Evolutionary conservation across 2,888 invertebrate genomes (phyloP), one percentile per base, ranked within the genome.

Genomic region (Trisateles emortualis): DNA sequence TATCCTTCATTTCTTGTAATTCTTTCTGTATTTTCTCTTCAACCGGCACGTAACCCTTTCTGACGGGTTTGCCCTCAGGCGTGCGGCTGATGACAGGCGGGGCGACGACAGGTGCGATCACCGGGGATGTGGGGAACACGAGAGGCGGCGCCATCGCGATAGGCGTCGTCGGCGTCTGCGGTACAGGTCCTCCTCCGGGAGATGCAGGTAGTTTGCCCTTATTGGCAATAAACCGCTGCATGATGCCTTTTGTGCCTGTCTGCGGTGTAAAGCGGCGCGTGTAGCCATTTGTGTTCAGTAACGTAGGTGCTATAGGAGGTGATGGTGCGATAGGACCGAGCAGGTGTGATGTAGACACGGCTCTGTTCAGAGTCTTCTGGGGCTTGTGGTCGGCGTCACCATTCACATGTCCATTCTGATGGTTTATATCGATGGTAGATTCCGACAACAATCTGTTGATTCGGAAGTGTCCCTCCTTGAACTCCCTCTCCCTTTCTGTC

Each of bases 21-120:
- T 98, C 98, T 61, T 95, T 95, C 77, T 97, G 96, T 72, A 98
- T 98, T 86, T 97, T 97, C 74, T 97, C 96, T 81, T 98, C 97
- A 1, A 98, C 97, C 0, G 97, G 96, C 3, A 97, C 95, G 82
- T 94, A 97, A 11, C 97, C 97, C 64, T 96, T 96, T 50, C 97
- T 93, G 26, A 95, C 92, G 0, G 95, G 94, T 66, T 95, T 94
- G 0, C 95, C 95, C 63, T 94, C 94, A 0, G 93, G 87, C 40
- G 94, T 94, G 47, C 94, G 93, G 52, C 92, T 88, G 59, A 94
- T 92, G 54, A 91, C 83, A n/a, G 93, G 85, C 2, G 88, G 83
- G 19, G 81, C 59, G 10, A 81, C 64, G 13, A 79, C 74, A 1
- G 87, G 81, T 0, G 80, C 73, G 11, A 86, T 65, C 13, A 83